Evolutionary conservation across 2,888 invertebrate genomes (phyloP).

Genomic region (Amblyjoppa fuscipennis): DNA sequence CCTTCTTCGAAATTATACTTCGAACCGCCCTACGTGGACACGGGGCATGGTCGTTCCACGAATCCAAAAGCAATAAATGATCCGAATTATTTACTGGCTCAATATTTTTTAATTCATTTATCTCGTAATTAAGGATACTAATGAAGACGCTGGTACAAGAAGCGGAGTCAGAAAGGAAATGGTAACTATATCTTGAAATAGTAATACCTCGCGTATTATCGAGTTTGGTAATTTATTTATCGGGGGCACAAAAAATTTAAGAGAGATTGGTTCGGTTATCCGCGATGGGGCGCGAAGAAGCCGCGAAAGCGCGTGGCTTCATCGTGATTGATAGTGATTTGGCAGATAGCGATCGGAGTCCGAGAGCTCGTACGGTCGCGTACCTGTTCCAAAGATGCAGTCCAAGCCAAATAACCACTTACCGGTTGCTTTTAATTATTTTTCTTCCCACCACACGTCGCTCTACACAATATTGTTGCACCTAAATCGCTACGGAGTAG

Average conservation of each 20-base stretch:
- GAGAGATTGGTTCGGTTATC: constrained; percentile 47
- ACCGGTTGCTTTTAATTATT: constrained; percentile 64
- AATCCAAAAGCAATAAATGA: constrained; percentile 22
- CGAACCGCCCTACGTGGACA: constrained; percentile 15
- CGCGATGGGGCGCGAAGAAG: constrained; percentile 48
- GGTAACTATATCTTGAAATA: neutral
- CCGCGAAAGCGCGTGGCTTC: constrained; percentile 69
- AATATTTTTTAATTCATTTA: constrained; percentile 18
- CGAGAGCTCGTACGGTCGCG: constrained; percentile 57
- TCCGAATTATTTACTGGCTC: constrained; percentile 19
- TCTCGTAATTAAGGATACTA: constrained; percentile 32
- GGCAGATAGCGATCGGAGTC: constrained; percentile 80
- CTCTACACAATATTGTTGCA: constrained; percentile 17
- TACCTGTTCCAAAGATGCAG: constrained; percentile 29
- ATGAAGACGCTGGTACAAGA: constrained; percentile 10
- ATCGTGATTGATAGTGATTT: constrained; percentile 82
- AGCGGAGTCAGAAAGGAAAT: constrained; percentile 15
- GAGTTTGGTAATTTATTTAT: constrained; percentile 76
- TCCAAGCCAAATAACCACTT: constrained; percentile 52
- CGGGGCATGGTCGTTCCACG: constrained; percentile 10
- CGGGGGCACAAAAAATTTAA: constrained; percentile 73
- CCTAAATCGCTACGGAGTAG: neutral
- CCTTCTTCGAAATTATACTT: constrained; percentile 70
- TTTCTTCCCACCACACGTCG: constrained; percentile 6
- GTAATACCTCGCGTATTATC: neutral